Evolutionary conservation across 2,113 vertebrate species (phyloP).

Genomic region (Colius striatus): DNA sequence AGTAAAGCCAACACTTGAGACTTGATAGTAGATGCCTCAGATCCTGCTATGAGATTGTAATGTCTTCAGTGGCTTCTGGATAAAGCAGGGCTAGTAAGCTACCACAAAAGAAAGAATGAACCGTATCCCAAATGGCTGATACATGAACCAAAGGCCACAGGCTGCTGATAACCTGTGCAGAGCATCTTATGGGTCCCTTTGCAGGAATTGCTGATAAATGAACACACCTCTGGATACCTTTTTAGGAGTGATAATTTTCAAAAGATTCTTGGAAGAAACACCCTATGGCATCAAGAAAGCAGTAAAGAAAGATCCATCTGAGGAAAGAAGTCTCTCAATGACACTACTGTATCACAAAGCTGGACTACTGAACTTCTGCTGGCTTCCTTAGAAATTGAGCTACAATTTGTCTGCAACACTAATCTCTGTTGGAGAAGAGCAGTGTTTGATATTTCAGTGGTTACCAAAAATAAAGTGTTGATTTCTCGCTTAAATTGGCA

Average conservation of each 20-base stretch:
- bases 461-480: not conserved
- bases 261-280: not conserved
- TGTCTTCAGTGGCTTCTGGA: not conserved
- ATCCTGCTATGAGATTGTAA: not conserved
- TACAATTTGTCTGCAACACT: not conserved
- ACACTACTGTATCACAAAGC: not conserved
- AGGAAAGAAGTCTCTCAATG: not conserved
- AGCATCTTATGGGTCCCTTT: not conserved
- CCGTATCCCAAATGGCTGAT: not conserved
- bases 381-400: not conserved
- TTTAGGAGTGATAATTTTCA: not conserved
- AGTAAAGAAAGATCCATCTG: not conserved
- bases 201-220: not conserved
- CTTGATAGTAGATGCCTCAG: not conserved
- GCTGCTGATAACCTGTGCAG: not conserved
- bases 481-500: not conserved
- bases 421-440: not conserved
- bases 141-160: not conserved
- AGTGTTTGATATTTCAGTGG: not conserved
- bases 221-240: not conserved
- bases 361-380: not conserved
- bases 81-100: not conserved
- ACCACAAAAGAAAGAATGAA: not conserved
- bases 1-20: not conserved
- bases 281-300: not conserved